Base-by-base conservation (phyloP, 1,140 invertebrate genomes). In the Homalodisca vitripennis region DNA sequence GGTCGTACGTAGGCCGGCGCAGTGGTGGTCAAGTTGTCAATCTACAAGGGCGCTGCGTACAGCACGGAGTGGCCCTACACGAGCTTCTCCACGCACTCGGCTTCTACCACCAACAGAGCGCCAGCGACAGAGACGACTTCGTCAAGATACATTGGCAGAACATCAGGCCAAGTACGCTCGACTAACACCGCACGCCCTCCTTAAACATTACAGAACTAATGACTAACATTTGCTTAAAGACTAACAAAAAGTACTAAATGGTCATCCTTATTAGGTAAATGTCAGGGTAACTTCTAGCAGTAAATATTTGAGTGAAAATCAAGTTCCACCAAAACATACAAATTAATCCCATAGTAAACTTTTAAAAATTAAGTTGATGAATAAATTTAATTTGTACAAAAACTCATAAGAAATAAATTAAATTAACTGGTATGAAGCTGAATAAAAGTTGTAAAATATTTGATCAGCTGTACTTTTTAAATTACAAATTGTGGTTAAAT, bases 51-150 rank as follows among this genome's bases (percentile, higher is more conserved):
- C 80, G 81, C 53, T 88, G 86, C 72, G 78, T 87, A 1, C 79
- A 80, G 17, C 82, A 84, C 27, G 86, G 86, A 3, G 84, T 85
- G 1, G 80, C 87, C 20, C 78, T 87, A 46, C 88, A 90, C 73
- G 87, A 89, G 77, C 77, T 89, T 3, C 80, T 88, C 73, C 88
- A 89, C 73, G 85, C 86, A 0, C 72, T 88, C 0, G 88, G 88
- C n/a, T 88, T 88, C 75, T 84, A 81, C 72, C 85, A 92, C 74
- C 87, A 90, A 73, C 89, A 91, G 74, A 87, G 85, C 72, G 79
- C 86, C 17, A 78, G 81, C 6, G 85, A 91, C 77, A 78, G 89
- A 46, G 89, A 91, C 73, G 76, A 85, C 0, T 90, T 82, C 74
- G 82, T 91, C 10, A 78, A 73, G 1, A 85, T 92, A 34, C 77